Evolutionary conservation across 1,140 invertebrate genomes (phyloP).

Genomic region (Drosophila neocordata): DNA sequence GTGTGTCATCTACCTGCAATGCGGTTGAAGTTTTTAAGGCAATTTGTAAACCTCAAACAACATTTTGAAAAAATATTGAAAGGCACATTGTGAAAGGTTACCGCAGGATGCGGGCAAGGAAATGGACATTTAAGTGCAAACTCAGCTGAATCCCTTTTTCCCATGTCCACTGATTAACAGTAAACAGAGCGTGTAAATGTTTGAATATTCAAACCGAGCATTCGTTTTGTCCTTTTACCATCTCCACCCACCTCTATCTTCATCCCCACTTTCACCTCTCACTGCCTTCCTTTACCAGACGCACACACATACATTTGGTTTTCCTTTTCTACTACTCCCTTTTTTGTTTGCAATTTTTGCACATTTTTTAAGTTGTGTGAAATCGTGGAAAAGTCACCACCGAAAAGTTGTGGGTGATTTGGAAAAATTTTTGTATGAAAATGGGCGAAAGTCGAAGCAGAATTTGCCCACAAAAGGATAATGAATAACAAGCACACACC

Average conservation of each 20-base stretch:
- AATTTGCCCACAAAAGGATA: conserved; percentile 20
- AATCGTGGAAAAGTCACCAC: conserved; percentile 18
- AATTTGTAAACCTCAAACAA: conserved; percentile 21
- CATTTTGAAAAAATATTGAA: conserved; percentile 7
- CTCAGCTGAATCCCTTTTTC: conserved; percentile 8
- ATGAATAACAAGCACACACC: conserved; percentile 16
- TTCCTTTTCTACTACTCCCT: not conserved
- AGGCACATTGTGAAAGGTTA: conserved; percentile 12
- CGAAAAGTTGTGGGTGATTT: conserved; percentile 15
- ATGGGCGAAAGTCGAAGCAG: conserved; percentile 7
- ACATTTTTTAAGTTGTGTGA: conserved; percentile 11
- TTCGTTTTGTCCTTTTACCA: not conserved
- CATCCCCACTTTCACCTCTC: not conserved
- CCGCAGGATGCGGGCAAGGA: conserved; percentile 2
- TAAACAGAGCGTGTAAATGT: conserved; percentile 28
- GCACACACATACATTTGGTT: not conserved
- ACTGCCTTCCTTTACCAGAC: too few species aligned
- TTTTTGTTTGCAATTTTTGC: conserved; percentile 6
- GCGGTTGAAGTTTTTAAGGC: conserved; percentile 9
- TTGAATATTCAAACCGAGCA: conserved; percentile 19
- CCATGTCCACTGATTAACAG: conserved; percentile 22
- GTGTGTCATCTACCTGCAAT: conserved; percentile 7
- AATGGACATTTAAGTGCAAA: conserved; percentile 14
- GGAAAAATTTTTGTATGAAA: conserved; percentile 6
- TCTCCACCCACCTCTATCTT: not conserved